These are phyloP conservation scores for Polylopha cassiicola DNA, from an alignment of 2,888 invertebrate genomes.

Conservation along the genomic window DNA sequence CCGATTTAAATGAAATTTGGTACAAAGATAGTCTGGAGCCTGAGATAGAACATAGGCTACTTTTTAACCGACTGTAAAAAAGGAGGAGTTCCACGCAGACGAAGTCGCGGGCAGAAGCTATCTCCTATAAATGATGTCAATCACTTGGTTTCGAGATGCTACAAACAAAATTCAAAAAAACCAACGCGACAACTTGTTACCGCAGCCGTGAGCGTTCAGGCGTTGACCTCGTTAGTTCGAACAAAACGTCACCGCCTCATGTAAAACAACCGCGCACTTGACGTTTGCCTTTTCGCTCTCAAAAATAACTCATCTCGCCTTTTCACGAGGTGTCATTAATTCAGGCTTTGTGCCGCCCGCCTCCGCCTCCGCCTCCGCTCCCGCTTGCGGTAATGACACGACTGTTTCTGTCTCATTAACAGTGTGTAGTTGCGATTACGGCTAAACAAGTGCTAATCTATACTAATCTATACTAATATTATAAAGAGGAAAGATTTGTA, in stretches of 20 bases:
- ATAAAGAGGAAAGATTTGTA: too few relatives aligned
- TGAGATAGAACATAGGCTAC: too few relatives aligned
- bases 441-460: constrained; percentile 4
- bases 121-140: too few relatives aligned
- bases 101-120: too few relatives aligned
- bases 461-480: too few relatives aligned
- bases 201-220: constrained; percentile 50
- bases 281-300: constrained; percentile 74
- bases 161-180: constrained; percentile 23
- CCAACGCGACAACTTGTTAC: constrained; percentile 48
- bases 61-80: too few relatives aligned
- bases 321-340: constrained; percentile 74
- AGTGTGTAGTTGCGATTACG: constrained; percentile 34
- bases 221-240: constrained; percentile 74
- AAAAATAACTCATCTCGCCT: constrained; percentile 74
- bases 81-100: too few relatives aligned
- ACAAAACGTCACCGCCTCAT: constrained; percentile 59
- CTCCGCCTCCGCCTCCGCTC: constrained; percentile 36
- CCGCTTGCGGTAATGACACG: constrained; percentile 57
- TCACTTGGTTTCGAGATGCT: constrained; percentile 6
- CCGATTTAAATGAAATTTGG: too few relatives aligned
- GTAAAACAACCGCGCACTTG: constrained; percentile 70
- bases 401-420: constrained; percentile 69
- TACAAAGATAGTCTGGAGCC: too few relatives aligned
- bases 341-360: constrained; percentile 52